Conservation (phyloP, 2,888 invertebrate species). For the Andrena dorsata region DNA sequence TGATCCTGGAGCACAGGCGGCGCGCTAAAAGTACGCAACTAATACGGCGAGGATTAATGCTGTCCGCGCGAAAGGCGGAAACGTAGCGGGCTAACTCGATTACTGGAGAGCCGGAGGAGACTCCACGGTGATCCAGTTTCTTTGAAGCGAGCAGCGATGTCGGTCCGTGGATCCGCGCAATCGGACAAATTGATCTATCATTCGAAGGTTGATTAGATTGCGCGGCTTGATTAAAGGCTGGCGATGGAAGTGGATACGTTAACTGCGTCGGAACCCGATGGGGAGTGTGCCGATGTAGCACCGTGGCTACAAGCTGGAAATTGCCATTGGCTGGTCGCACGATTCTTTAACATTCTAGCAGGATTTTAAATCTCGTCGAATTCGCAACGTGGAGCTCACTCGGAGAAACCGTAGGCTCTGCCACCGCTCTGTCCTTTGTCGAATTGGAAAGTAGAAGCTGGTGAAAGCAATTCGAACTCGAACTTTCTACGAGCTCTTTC, state of each 20-base stretch:
- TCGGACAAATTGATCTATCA: not conserved
- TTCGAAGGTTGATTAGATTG: slow-evolving; percentile 21
- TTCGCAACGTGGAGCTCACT: not conserved
- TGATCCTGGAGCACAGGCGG: not conserved
- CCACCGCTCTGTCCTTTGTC: not conserved
- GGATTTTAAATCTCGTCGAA: not conserved
- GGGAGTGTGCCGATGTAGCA: not conserved
- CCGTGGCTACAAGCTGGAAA: not conserved
- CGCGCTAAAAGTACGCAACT: not conserved
- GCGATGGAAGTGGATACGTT: not conserved
- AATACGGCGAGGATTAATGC: not conserved
- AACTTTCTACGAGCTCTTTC: not conserved
- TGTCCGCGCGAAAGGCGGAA: not conserved
- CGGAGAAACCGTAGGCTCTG: not conserved
- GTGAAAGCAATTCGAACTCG: not conserved
- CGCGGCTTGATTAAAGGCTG: slow-evolving; percentile 14
- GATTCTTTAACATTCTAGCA: not conserved
- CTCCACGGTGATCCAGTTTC: not conserved
- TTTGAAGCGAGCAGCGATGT: not conserved
- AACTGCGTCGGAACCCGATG: no score
- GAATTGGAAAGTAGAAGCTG: not conserved
- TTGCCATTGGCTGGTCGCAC: not conserved
- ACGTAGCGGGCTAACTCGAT: slow-evolving; percentile 10
- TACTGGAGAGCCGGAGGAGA: not conserved
- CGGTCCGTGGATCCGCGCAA: not conserved